Conservation (phyloP, 2,888 invertebrate genomes). For the Emmelina monodactyla region DNA sequence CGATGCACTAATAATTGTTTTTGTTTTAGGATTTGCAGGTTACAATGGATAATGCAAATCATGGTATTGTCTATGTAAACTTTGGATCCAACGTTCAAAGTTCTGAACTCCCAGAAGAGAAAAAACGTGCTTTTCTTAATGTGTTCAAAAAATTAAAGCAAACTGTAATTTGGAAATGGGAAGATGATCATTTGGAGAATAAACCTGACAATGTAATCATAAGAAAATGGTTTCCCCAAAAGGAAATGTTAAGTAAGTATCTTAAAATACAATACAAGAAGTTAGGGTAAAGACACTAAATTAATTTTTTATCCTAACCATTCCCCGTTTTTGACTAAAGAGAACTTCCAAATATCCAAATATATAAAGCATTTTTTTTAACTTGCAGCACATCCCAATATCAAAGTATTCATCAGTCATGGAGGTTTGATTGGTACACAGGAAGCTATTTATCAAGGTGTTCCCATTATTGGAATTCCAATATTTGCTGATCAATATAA, state of each 20-base stretch:
- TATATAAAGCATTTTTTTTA: no score
- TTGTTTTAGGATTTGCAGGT: slow-evolving; percentile 59
- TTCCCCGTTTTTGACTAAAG: no score
- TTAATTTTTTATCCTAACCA: no score
- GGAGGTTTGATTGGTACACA: slow-evolving; percentile 71
- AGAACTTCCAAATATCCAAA: no score
- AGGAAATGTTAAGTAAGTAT: slow-evolving; percentile 64
- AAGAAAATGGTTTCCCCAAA: slow-evolving; percentile 74
- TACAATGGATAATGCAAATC: slow-evolving; percentile 50
- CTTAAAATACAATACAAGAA: no score
- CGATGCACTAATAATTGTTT: no score
- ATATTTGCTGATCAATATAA: slow-evolving; percentile 59
- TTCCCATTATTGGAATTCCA: slow-evolving; percentile 62
- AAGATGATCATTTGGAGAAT: slow-evolving; percentile 59
- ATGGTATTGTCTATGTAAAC: slow-evolving; percentile 66
- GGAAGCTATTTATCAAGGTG: slow-evolving; percentile 68
- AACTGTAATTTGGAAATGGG: slow-evolving; percentile 75
- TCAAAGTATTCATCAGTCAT: slow-evolving; percentile 70
- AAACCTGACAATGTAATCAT: slow-evolving; percentile 65
- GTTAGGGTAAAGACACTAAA: no score
- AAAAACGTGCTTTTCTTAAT: slow-evolving; percentile 56
- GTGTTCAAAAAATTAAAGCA: slow-evolving; percentile 67
- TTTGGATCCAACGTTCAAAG: slow-evolving; percentile 68
- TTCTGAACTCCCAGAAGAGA: slow-evolving; percentile 55
- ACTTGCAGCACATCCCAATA: slow-evolving; percentile 60